Conservation (phyloP, 2,797 vertebrate species). For the Rhinichthys osculus region DNA sequence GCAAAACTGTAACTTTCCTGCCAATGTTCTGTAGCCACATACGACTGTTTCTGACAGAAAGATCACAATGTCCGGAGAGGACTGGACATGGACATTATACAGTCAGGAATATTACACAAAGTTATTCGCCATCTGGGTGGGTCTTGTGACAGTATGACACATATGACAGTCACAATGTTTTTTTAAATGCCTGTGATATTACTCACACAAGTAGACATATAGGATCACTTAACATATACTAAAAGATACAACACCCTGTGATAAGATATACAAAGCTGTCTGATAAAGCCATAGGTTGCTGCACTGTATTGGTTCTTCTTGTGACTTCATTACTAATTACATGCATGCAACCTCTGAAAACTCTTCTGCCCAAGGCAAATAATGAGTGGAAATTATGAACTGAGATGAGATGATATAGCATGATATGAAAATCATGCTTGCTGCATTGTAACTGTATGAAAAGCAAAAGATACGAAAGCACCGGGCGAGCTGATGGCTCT, state of each 20-base stretch:
- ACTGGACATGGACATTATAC: constrained; percentile 1
- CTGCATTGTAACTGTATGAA: neutral
- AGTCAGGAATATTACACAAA: constrained; percentile 9
- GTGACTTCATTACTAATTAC: constrained; percentile 8
- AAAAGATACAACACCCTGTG: neutral
- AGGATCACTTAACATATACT: neutral
- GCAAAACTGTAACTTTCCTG: constrained; percentile 12
- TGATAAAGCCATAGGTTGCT: neutral
- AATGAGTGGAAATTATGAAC: neutral
- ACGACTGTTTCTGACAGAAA: constrained; percentile 2
- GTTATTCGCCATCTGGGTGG: neutral
- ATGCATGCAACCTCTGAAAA: neutral
- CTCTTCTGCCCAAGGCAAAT: neutral
- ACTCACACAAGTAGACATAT: neutral
- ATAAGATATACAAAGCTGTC: constrained; percentile 26
- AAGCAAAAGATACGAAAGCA: neutral
- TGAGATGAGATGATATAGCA: neutral
- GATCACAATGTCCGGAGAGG: constrained; percentile 6
- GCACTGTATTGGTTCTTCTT: neutral
- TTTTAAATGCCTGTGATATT: neutral
- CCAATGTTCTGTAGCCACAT: neutral
- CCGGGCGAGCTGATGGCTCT: neutral
- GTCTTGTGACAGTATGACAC: neutral
- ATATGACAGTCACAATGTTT: neutral
- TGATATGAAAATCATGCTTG: neutral